phyloP scores from a whole-genome alignment of 1,140 invertebrate genomes.

The Lepidurus apus region DNA sequence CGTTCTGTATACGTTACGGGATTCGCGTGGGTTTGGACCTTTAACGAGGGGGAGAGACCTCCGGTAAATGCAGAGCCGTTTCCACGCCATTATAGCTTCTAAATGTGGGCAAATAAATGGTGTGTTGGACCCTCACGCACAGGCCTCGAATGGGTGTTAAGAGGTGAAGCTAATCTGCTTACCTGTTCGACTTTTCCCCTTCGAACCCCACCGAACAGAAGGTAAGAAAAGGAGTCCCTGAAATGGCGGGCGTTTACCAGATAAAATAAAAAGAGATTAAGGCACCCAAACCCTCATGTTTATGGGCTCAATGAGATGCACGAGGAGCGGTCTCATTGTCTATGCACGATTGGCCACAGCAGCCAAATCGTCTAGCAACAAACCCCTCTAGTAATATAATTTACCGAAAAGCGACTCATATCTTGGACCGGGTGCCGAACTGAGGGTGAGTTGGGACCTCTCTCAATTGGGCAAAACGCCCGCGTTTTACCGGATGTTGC shows the following conservation, averaged over 20 bases:
- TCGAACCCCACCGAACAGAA: neutral
- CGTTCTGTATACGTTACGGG: too few relatives aligned
- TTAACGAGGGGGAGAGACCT: too few relatives aligned
- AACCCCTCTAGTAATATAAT: too few relatives aligned
- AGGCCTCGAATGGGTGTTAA: neutral
- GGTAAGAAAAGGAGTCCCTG: neutral
- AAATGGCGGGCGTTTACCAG: neutral
- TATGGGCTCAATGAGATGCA: too few relatives aligned
- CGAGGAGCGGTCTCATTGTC: too few relatives aligned
- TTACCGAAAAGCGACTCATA: neutral
- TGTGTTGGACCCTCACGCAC: neutral
- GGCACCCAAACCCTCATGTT: too few relatives aligned
- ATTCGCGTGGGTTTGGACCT: too few relatives aligned
- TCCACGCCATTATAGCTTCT: neutral
- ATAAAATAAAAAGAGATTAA: neutral
- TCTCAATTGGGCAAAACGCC: neutral
- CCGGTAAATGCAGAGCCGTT: too few relatives aligned
- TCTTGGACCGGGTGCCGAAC: neutral
- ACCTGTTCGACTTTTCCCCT: neutral
- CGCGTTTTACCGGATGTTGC: slow-evolving; percentile 4
- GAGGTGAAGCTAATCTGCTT: neutral
- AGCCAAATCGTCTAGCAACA: too few relatives aligned
- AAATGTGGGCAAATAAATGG: neutral
- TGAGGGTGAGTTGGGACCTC: neutral
- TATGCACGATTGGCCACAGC: too few relatives aligned